Conservation (phyloP, 2,113 vertebrate genomes). For the Thalassoma bifasciatum region DNA sequence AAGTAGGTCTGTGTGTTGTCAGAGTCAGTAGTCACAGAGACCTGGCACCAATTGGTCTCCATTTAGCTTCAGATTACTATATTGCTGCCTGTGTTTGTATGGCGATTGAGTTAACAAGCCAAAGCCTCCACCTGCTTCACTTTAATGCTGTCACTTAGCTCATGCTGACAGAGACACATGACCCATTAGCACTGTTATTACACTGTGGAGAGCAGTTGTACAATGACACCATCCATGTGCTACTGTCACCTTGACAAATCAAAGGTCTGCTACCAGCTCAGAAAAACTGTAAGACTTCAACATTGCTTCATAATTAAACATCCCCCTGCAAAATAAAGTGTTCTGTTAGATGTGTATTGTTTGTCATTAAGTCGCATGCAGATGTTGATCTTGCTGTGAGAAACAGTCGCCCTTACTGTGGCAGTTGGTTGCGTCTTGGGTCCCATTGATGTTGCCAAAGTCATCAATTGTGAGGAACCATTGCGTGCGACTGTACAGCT, state of each 20-base stretch:
- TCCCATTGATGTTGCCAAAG: slow-evolving; percentile 93
- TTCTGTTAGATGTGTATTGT: not conserved
- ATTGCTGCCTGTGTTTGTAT: slow-evolving; percentile 65
- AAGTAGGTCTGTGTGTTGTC: slow-evolving; percentile 15
- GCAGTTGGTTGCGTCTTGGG: slow-evolving; percentile 94
- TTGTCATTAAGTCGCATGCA: not conserved
- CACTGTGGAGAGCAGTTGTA: slow-evolving; percentile 33
- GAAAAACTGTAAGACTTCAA: not conserved
- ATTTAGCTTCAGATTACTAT: slow-evolving; percentile 60
- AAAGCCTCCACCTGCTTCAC: slow-evolving; percentile 70
- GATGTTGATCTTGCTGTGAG: not conserved
- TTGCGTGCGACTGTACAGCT: slow-evolving; percentile 97
- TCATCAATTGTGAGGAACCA: slow-evolving; percentile 98
- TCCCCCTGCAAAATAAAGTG: not conserved
- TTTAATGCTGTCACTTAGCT: slow-evolving; percentile 71
- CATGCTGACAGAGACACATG: slow-evolving; percentile 44
- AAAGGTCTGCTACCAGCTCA: slow-evolving; percentile 15
- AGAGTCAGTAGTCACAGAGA: slow-evolving; percentile 6
- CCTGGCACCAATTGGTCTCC: slow-evolving; percentile 15
- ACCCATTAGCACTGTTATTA: slow-evolving; percentile 58
- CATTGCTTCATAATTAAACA: not conserved
- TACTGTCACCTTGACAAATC: slow-evolving; percentile 37
- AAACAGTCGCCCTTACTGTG: slow-evolving; percentile 88
- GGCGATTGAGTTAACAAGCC: slow-evolving; percentile 67
- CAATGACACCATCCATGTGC: slow-evolving; percentile 61